Base-by-base conservation (phyloP, 1,140 invertebrate species). In the Cephus cinctus region DNA sequence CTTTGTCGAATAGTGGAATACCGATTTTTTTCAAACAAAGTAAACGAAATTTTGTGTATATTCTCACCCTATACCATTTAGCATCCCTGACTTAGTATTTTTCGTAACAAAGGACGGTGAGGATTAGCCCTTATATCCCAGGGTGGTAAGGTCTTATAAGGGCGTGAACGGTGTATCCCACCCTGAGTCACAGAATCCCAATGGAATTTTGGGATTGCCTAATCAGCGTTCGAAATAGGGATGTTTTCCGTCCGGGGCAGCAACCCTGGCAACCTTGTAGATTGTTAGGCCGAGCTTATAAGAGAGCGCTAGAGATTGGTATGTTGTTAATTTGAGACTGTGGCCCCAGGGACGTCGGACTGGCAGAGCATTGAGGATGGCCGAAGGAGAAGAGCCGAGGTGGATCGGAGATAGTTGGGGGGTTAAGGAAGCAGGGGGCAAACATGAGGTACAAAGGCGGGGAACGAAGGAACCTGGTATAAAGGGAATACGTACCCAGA, bases 271-370 rank as follows among this genome's bases (percentile, higher is more conserved):
- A 22, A 12, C 40, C 31, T 36, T 39, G 31, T 20, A 5, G 3
- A 14, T 18, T 44, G 9, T 34, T 20, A 32, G 8, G 19, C 30
- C 34, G 14, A 15, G 11, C 30, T 14, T 18, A 9, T n/a, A 22
- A 46, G 46, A 44, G 36, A 58, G 54, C 50, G 53, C 59, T 65
- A 69, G 64, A 69, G 68, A 75, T 74, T 63, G 70, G 70, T 75
- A 73, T 71, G 68, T 65, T 73, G 71, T 75, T 76, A 73, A 75
- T 76, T 76, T 70, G 69, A 71, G 68, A 72, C 67, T 61, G 65
- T 68, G 66, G 64, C 70, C 65, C 36, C 52, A 66, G 65, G 65
- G 60, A 61, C n/a, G n/a, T n/a, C n/a, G n/a, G n/a, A n/a, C n/a
- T n/a, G n/a, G n/a, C n/a, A n/a, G n/a, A n/a, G n/a, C n/a, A n/a